Conservation (phyloP, 2,797 vertebrate species). For the Agapornis canus region DNA sequence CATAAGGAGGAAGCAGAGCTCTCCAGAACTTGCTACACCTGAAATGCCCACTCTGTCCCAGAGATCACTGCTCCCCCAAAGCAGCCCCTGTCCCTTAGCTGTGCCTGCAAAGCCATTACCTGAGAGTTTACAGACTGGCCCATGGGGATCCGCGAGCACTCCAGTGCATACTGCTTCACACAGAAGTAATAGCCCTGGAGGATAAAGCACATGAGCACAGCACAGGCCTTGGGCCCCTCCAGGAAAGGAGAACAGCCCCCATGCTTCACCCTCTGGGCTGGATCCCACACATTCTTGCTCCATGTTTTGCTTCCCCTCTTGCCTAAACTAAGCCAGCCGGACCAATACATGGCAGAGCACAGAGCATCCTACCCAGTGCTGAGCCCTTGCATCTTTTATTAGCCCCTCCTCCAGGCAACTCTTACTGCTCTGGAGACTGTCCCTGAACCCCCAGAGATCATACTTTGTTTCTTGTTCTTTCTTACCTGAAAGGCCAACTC, state of each 20-base stretch:
- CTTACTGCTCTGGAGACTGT: neutral
- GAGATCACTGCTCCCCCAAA: neutral
- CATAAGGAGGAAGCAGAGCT: neutral
- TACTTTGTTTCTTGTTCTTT: neutral
- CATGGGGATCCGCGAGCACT: conserved; percentile 97
- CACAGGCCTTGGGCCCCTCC: neutral
- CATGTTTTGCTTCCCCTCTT: neutral
- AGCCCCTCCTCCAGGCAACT: neutral
- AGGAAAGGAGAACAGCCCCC: neutral
- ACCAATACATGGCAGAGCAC: neutral
- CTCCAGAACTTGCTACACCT: neutral
- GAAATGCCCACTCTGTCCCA: neutral
- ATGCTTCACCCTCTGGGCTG: neutral
- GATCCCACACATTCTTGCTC: neutral
- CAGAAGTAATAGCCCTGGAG: conserved; percentile 95
- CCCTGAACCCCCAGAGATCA: neutral
- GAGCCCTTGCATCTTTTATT: neutral
- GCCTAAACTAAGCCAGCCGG: neutral
- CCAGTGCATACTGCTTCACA: conserved; percentile 96
- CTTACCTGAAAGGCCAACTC: conserved; percentile 95
- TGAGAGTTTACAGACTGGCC: conserved; percentile 98
- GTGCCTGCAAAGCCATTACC: conserved; percentile 79
- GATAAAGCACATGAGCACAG: neutral
- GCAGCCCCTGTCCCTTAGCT: neutral
- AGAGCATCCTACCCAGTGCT: neutral